Conservation (phyloP, 2,888 invertebrate species). For the Oscheius myriophilus region DNA sequence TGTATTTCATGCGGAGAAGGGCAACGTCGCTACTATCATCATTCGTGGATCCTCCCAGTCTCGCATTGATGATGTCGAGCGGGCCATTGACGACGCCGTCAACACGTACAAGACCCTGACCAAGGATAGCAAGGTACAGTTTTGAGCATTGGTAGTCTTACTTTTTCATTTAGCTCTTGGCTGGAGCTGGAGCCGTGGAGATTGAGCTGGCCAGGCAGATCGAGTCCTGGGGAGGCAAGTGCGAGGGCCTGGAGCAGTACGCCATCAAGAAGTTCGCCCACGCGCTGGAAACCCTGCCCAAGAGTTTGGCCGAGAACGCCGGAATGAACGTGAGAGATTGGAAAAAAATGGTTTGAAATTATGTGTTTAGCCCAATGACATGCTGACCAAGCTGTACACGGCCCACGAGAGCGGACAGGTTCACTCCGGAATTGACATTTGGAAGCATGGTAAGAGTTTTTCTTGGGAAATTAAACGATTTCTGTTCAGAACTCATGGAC, state of each 20-base stretch:
- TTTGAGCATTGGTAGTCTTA: not conserved
- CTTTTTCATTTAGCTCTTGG: constrained; percentile 76
- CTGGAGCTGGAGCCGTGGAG: constrained; percentile 95
- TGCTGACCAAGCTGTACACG: constrained; percentile 87
- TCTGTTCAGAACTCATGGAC: constrained; percentile 74
- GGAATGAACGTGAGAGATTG: constrained; percentile 79
- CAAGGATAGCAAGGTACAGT: constrained; percentile 75
- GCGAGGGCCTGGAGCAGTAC: constrained; percentile 95
- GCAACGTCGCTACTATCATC: constrained; percentile 90
- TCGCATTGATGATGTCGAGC: constrained; percentile 97
- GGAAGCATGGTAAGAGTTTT: constrained; percentile 37
- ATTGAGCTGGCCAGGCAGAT: constrained; percentile 89
- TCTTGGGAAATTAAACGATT: not conserved
- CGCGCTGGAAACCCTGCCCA: constrained; percentile 89
- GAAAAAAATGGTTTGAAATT: not conserved
- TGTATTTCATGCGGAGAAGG: constrained; percentile 77
- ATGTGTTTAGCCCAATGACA: constrained; percentile 78
- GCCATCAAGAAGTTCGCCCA: constrained; percentile 88
- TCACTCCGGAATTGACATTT: constrained; percentile 85
- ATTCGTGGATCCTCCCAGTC: constrained; percentile 96
- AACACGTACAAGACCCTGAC: constrained; percentile 94
- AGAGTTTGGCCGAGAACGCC: constrained; percentile 91
- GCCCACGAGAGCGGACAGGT: constrained; percentile 90
- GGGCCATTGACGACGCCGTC: constrained; percentile 97
- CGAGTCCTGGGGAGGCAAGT: constrained; percentile 84